These are phyloP conservation scores for Pempheris klunzingeri DNA, from an alignment of 2,797 vertebrate species.

Conservation along the genomic window DNA sequence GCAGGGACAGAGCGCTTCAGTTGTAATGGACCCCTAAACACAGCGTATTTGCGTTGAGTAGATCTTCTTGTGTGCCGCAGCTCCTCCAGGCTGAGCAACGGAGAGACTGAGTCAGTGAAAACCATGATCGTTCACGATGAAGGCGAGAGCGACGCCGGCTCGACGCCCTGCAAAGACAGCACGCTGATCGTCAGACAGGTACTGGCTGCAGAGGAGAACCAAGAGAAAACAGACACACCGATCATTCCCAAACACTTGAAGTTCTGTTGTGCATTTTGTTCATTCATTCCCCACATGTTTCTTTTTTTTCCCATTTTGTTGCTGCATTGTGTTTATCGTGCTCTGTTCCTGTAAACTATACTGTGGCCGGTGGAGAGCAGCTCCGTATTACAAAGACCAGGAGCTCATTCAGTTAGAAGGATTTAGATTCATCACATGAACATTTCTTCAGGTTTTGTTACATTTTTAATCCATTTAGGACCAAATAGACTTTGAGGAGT, in stretches of 20 bases:
- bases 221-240: neutral
- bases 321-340: slow-evolving; percentile 31
- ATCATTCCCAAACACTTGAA: slow-evolving; percentile 4
- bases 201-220: slow-evolving; percentile 56
- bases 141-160: slow-evolving; percentile 92
- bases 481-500: neutral
- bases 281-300: slow-evolving; percentile 45
- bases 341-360: slow-evolving; percentile 46
- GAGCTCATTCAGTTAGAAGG: neutral
- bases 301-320: slow-evolving; percentile 64
- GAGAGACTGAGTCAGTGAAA: slow-evolving; percentile 95
- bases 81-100: slow-evolving; percentile 93
- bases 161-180: slow-evolving; percentile 96
- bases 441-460: neutral
- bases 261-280: slow-evolving; percentile 35
- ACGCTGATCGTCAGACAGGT: slow-evolving; percentile 97
- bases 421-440: neutral
- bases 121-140: slow-evolving; percentile 97
- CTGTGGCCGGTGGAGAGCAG: slow-evolving; percentile 9
- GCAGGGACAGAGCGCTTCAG: neutral
- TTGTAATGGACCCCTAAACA: neutral
- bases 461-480: neutral
- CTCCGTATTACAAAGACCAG: neutral
- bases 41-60: neutral
- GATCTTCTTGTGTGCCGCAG: slow-evolving; percentile 50